Evolutionary conservation across 2,888 invertebrate genomes (phyloP).

Genomic region (Mimas tiliae): DNA sequence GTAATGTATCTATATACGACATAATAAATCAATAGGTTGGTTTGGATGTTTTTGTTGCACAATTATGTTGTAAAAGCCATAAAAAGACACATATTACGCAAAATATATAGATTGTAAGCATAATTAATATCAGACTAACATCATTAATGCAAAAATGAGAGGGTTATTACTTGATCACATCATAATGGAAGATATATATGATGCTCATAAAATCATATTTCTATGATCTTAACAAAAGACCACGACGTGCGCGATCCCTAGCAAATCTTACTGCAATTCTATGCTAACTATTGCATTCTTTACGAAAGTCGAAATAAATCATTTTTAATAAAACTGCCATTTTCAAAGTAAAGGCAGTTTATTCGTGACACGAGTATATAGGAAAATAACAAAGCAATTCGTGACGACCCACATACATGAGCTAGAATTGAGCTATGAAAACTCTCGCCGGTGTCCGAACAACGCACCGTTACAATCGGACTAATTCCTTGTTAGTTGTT

Average conservation of each 20-base stretch:
- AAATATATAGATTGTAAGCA: neutral
- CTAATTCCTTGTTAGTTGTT: constrained; percentile 44
- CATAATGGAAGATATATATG: no score
- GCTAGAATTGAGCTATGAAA: constrained; percentile 62
- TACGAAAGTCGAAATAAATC: neutral
- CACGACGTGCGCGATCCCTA: no score
- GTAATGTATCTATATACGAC: neutral
- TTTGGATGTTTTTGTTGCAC: neutral
- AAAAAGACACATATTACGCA: neutral
- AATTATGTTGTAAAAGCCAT: constrained; percentile 1
- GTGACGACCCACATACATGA: constrained; percentile 70
- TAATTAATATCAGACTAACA: no score
- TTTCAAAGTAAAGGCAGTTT: constrained; percentile 30
- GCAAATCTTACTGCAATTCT: no score
- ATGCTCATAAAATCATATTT: no score
- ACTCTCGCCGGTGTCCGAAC: constrained; percentile 58
- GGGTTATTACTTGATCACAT: neutral
- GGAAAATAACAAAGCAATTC: constrained; percentile 66
- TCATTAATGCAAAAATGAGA: no score
- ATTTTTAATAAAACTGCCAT: neutral
- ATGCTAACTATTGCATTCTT: no score
- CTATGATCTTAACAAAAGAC: no score
- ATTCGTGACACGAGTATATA: constrained; percentile 50
- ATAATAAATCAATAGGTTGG: neutral
- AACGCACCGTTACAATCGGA: constrained; percentile 57